Evolutionary conservation across 1,140 invertebrate genomes (phyloP).

Genomic region (Anoplophora glabripennis): DNA sequence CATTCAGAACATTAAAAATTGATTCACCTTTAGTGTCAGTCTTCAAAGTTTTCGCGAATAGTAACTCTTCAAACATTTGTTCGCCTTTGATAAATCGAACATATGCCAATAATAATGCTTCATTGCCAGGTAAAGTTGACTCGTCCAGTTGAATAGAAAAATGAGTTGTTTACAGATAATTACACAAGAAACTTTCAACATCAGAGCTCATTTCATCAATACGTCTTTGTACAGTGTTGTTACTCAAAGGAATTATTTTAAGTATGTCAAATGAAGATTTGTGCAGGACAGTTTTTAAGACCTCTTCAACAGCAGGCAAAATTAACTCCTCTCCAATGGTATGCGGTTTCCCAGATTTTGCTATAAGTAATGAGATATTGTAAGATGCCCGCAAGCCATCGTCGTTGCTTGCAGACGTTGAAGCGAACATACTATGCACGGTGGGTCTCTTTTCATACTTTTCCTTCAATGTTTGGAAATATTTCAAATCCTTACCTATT

Average conservation of each 20-base stretch:
- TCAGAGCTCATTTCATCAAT: conserved; percentile 48
- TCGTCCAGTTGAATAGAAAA: conserved; percentile 36
- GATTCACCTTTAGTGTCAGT: conserved; percentile 49
- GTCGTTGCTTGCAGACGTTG: too few species aligned
- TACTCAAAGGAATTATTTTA: conserved; percentile 48
- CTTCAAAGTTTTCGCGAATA: conserved; percentile 46
- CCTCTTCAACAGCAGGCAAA: conserved; percentile 39
- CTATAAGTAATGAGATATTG: too few species aligned
- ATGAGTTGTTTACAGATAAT: conserved; percentile 21
- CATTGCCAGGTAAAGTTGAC: conserved; percentile 38
- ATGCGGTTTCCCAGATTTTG: conserved; percentile 45
- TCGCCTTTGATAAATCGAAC: conserved; percentile 45
- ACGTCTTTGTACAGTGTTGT: conserved; percentile 45
- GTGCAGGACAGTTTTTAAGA: conserved; percentile 27
- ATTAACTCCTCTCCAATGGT: conserved; percentile 47
- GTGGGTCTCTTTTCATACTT: too few species aligned
- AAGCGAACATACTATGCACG: too few species aligned
- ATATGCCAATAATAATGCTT: conserved; percentile 48
- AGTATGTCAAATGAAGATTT: conserved; percentile 38
- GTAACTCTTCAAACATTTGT: conserved; percentile 44
- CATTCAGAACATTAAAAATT: conserved; percentile 46
- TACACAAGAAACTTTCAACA: conserved; percentile 38
- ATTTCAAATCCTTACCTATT: conserved; percentile 42
- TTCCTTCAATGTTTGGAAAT: conserved; percentile 42
- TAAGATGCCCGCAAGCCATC: too few species aligned